Evolutionary conservation across 2,113 vertebrate genomes (phyloP).

Genomic region (Lasiurus borealis): DNA sequence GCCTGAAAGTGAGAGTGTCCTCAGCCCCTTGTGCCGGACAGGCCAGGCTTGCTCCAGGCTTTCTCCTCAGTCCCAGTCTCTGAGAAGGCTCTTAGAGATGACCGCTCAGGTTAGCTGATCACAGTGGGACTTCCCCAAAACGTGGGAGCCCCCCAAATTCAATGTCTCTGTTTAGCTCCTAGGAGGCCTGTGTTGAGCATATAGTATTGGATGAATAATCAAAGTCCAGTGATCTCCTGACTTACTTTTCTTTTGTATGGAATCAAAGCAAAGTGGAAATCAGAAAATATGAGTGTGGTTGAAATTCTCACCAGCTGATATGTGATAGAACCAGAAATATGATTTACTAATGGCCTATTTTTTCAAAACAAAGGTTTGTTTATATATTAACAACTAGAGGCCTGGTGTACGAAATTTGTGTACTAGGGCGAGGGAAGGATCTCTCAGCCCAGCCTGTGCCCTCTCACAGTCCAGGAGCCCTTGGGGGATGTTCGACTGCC

Average conservation of each 20-base stretch:
- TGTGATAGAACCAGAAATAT: not conserved
- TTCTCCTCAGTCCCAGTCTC: not conserved
- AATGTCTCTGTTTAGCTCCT: not conserved
- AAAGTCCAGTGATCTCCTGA: not conserved
- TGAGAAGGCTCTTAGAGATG: not conserved
- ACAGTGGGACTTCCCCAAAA: not conserved
- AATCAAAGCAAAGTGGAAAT: conserved; percentile 26
- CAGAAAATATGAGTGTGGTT: not conserved
- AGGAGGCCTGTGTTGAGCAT: not conserved
- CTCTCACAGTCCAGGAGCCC: too few relatives aligned
- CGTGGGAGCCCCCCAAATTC: not conserved
- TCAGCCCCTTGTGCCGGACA: not conserved
- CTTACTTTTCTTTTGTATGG: not conserved
- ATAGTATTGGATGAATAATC: not conserved
- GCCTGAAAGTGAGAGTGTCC: not conserved
- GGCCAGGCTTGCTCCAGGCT: not conserved
- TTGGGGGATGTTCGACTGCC: too few relatives aligned
- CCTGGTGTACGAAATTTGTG: too few relatives aligned
- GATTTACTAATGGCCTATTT: not conserved
- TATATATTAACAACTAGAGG: not conserved
- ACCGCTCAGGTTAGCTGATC: not conserved
- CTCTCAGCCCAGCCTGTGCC: too few relatives aligned
- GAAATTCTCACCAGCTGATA: not conserved
- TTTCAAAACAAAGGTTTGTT: not conserved
- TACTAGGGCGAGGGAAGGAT: too few relatives aligned